Percentiles rank a stretch among this genome's conserved stretches.
Evolutionary conservation across 1,140 invertebrate species (phyloP).

Genomic region (Saccostrea glomerata): DNA sequence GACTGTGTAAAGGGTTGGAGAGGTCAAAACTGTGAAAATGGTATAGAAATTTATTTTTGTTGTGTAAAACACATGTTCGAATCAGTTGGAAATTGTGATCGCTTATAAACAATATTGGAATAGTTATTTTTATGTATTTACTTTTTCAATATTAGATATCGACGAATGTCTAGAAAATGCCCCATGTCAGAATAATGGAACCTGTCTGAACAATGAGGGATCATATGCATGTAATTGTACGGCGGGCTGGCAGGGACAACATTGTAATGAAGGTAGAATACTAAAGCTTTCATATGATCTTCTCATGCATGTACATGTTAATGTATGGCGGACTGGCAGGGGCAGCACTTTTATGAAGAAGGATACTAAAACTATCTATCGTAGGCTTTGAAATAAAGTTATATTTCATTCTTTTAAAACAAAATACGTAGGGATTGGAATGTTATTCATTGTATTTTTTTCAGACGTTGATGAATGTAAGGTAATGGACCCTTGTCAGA

Average conservation of each 20-base stretch:
- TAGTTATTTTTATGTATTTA: background rate
- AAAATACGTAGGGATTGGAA: no score
- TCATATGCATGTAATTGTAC: conserved; percentile 42
- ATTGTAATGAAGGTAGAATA: conserved; percentile 79
- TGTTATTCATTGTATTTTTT: background rate
- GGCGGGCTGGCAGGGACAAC: conserved; percentile 4
- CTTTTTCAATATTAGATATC: background rate
- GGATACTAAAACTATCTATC: background rate
- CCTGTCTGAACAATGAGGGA: conserved; percentile 39
- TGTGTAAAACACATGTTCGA: background rate
- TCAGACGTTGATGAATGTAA: conserved; percentile 62
- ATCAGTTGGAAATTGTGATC: no score
- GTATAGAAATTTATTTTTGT: conserved; percentile 36
- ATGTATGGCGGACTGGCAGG: conserved; percentile 24
- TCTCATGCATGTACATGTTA: conserved; percentile 4
- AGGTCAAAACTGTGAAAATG: conserved; percentile 39
- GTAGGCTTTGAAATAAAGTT: background rate
- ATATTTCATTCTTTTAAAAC: background rate
- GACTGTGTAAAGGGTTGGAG: conserved; percentile 55
- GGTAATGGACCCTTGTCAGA: conserved; percentile 38
- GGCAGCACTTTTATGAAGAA: conserved; percentile 79
- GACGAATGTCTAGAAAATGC: conserved; percentile 48
- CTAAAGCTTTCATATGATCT: background rate
- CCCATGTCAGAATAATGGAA: conserved; percentile 42
- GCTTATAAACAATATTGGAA: background rate